Percentiles rank a stretch among this genome's conserved stretches.
Conservation (phyloP, 1,140 invertebrate species). For the Ceratosolen solmsi region DNA sequence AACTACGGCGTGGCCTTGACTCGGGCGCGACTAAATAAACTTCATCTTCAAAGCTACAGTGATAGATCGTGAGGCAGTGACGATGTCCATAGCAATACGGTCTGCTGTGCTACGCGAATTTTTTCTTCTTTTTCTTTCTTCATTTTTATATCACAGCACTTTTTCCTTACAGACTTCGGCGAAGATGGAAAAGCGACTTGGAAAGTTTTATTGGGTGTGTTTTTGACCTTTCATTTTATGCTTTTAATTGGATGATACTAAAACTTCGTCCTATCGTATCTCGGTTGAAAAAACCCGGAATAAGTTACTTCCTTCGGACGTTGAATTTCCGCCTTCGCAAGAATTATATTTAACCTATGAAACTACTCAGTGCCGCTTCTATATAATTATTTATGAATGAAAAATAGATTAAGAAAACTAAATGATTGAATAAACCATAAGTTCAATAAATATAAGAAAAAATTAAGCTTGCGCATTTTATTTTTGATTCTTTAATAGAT, state of each 20-base stretch:
- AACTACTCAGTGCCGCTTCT: background rate
- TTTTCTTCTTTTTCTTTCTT: background rate
- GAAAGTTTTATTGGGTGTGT: slow-evolving; percentile 21
- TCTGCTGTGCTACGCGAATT: background rate
- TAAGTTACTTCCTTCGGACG: background rate
- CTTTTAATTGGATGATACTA: background rate
- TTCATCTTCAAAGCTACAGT: background rate
- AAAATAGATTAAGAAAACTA: background rate
- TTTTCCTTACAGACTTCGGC: background rate
- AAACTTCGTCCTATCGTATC: background rate
- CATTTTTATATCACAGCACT: background rate
- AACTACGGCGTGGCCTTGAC: background rate
- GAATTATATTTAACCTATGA: background rate
- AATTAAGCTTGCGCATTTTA: too few relatives aligned
- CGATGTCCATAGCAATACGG: background rate
- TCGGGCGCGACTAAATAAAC: slow-evolving; percentile 23
- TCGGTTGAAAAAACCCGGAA: background rate
- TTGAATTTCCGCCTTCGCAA: background rate
- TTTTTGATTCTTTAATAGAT: too few relatives aligned
- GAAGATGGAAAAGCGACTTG: background rate
- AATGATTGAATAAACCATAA: background rate
- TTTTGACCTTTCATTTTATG: background rate
- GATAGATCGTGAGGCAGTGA: background rate
- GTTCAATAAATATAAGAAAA: background rate
- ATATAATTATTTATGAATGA: background rate